A percentile compares a stretch with the other conserved stretches of the same genome.
Conservation (phyloP, 1,140 invertebrate species). For the Popillia japonica region DNA sequence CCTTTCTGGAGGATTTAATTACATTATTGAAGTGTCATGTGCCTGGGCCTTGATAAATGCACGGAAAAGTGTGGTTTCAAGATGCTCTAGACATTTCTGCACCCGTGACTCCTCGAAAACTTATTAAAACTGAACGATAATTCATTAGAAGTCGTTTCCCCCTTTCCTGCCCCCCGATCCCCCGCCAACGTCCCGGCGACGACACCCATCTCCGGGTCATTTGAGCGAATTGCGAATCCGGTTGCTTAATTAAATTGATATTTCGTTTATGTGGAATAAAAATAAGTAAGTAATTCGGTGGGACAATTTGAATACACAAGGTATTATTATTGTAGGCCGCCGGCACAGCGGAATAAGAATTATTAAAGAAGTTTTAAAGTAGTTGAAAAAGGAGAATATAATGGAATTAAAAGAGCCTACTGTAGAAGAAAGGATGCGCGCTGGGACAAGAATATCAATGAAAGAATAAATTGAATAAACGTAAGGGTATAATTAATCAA, state of each 20-base stretch:
- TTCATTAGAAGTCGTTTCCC: slow-evolving; percentile 52
- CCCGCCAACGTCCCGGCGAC: no score
- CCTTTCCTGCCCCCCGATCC: no score
- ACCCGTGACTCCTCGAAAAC: slow-evolving; percentile 45
- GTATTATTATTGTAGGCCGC: no score
- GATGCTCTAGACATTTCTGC: slow-evolving; percentile 47
- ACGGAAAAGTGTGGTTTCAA: slow-evolving; percentile 50
- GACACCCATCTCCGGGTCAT: neutral
- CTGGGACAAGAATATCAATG: neutral
- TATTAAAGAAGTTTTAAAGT: slow-evolving; percentile 29
- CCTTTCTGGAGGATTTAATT: slow-evolving; percentile 61
- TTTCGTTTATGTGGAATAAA: no score
- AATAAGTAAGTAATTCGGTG: no score
- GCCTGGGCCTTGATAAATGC: slow-evolving; percentile 59
- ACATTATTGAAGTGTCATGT: slow-evolving; percentile 62
- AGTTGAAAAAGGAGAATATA: slow-evolving; percentile 28
- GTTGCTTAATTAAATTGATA: slow-evolving; percentile 18
- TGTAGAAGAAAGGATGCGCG: neutral
- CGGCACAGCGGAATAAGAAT: slow-evolving; percentile 2
- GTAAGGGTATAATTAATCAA: slow-evolving; percentile 26
- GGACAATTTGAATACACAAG: neutral
- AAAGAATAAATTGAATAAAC: slow-evolving; percentile 28
- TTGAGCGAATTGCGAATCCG: slow-evolving; percentile 28
- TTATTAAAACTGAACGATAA: slow-evolving; percentile 55
- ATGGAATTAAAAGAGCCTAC: slow-evolving; percentile 24